These are phyloP conservation scores for Microcebus ravelobensis DNA, from an alignment of 2,113 vertebrate genomes.

Conservation along the genomic window DNA sequence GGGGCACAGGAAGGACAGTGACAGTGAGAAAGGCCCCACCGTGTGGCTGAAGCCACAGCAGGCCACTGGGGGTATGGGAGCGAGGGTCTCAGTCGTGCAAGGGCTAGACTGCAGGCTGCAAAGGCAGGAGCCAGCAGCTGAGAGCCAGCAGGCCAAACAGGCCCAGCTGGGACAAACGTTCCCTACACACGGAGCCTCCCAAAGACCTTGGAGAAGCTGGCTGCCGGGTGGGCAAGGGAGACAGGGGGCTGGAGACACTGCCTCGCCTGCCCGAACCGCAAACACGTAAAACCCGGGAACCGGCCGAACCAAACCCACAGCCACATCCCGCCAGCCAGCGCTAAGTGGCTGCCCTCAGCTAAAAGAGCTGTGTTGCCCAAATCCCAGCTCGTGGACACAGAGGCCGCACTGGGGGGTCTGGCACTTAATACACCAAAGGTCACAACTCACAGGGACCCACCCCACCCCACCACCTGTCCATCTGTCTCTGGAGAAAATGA, in stretches of 20 bases:
- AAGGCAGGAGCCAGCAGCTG: too few relatives aligned
- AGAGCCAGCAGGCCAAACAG: too few relatives aligned
- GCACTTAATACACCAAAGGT: rapidly evolving
- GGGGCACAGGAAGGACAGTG: neutral
- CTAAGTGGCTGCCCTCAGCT: rapidly evolving
- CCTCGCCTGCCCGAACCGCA: neutral
- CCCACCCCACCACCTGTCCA: neutral
- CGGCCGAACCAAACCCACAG: too few relatives aligned
- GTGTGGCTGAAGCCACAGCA: rapidly evolving
- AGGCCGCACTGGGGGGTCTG: neutral
- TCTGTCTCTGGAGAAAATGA: neutral
- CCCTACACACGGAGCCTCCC: neutral
- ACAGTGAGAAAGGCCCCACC: neutral
- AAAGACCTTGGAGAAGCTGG: neutral
- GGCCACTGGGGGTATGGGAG: rapidly evolving
- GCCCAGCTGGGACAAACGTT: rapidly evolving
- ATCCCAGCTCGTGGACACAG: rapidly evolving
- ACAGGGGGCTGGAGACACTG: rapidly evolving
- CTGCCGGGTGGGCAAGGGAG: neutral
- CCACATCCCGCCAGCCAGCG: neutral
- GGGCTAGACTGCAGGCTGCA: neutral
- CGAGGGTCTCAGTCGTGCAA: rapidly evolving
- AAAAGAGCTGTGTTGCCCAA: rapidly evolving
- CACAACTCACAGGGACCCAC: rapidly evolving
- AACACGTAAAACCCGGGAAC: neutral